Conservation (phyloP, 2,888 invertebrate genomes). For the Ecliptopera silaceata region DNA sequence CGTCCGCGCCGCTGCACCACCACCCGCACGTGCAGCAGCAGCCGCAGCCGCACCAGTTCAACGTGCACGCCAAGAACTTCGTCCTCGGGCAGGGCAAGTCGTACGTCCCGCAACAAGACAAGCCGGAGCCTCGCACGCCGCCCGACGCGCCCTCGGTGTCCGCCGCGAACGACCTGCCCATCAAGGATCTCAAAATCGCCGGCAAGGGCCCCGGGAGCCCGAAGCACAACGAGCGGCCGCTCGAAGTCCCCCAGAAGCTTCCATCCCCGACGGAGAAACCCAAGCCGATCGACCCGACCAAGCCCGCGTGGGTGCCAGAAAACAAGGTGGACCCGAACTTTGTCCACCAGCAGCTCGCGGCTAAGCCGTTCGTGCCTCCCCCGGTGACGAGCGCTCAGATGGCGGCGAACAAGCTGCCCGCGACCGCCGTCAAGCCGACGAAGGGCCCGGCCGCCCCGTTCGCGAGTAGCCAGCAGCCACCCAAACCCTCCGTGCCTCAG, state of each 20-base stretch:
- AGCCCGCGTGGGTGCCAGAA: conserved; percentile 64
- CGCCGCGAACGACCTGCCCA: conserved; percentile 61
- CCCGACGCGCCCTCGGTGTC: conserved; percentile 50
- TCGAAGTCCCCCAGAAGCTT: conserved; percentile 52
- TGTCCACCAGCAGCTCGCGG: conserved; percentile 41
- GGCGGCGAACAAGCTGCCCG: conserved; percentile 55
- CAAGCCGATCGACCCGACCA: conserved; percentile 57
- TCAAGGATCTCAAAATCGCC: conserved; percentile 74
- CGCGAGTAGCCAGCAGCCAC: conserved; percentile 68
- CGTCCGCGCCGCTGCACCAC: conserved; percentile 60
- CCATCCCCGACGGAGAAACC: conserved; percentile 56
- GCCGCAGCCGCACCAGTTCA: conserved; percentile 70
- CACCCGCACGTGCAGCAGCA: conserved; percentile 44
- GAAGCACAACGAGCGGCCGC: conserved; percentile 59
- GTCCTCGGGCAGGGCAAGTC: conserved; percentile 69
- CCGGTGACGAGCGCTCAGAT: conserved; percentile 53
- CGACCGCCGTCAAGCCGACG: conserved; percentile 55
- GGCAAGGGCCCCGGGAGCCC: conserved; percentile 65
- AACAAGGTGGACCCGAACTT: conserved; percentile 44
- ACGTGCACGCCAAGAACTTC: conserved; percentile 79
- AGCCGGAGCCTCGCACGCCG: conserved; percentile 58
- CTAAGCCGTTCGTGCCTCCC: conserved; percentile 60
- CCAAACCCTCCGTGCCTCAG: conserved; percentile 72
- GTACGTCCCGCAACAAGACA: conserved; percentile 55
- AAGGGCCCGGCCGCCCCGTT: conserved; percentile 77